A percentile compares a stretch with the other conserved stretches of the same genome.
These are phyloP conservation scores for Apogon hyalosoma DNA, from an alignment of 2,797 vertebrate genomes.

Conservation along the genomic window DNA sequence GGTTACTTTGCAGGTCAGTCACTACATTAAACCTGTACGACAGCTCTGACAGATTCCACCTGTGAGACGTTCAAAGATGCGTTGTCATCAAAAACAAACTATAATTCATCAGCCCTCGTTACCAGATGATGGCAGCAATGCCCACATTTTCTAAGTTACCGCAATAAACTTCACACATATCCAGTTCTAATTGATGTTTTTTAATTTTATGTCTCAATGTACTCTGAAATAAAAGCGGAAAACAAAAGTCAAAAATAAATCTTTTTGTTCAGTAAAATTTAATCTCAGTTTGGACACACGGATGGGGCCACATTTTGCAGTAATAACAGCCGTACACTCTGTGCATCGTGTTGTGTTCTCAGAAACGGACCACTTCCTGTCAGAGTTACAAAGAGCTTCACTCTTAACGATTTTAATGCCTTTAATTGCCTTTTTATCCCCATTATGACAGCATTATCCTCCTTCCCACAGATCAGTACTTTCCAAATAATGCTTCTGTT, in stretches of 20 bases:
- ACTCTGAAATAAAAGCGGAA: no score
- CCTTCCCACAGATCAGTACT: not conserved
- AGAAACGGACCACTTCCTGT: not conserved
- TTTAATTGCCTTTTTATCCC: slow-evolving; percentile 1
- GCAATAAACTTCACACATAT: no score
- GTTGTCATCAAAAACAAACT: no score
- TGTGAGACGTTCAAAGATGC: not conserved
- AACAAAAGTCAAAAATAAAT: no score
- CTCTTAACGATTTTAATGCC: slow-evolving; percentile 1
- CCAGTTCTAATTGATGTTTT: no score
- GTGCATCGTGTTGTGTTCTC: not conserved
- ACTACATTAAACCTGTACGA: not conserved
- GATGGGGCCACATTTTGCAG: no score
- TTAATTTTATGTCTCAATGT: no score
- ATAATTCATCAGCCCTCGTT: not conserved
- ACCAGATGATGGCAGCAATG: slow-evolving; percentile 10
- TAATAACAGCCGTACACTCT: no score
- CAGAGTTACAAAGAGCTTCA: not conserved
- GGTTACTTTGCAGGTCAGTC: not conserved
- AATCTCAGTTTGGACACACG: no score
- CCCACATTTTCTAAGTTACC: not conserved
- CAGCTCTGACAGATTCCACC: not conserved
- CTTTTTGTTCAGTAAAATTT: no score
- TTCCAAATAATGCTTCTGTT: no score
- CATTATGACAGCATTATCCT: not conserved